Conservation (phyloP, 2,888 invertebrate species). For the Papilio demoleus region DNA sequence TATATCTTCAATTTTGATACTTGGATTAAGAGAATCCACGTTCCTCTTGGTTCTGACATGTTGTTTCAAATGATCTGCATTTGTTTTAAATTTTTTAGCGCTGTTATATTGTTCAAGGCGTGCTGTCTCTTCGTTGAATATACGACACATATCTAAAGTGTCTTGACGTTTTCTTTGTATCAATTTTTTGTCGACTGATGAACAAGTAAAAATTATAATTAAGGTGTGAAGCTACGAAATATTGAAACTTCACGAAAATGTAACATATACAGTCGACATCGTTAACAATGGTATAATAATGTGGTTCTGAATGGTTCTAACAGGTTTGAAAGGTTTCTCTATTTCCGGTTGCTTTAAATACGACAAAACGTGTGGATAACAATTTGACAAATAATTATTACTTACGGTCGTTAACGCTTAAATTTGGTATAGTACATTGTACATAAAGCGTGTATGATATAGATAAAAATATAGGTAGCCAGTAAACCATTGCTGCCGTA, state of each 20-base stretch:
- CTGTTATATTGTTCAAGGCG: conserved; percentile 42
- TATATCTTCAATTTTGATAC: conserved; percentile 53
- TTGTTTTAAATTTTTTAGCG: conserved; percentile 35
- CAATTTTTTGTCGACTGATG: conserved; percentile 63
- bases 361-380: too few species aligned
- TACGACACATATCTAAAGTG: conserved; percentile 69
- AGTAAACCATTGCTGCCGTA: conserved; percentile 21
- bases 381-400: conserved; percentile 28
- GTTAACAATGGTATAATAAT: too few species aligned
- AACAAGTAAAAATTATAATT: not conserved
- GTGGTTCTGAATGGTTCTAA: too few species aligned
- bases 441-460: conserved; percentile 44
- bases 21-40: conserved; percentile 48
- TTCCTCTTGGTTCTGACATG: conserved; percentile 51
- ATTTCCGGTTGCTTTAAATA: too few species aligned
- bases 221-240: not conserved
- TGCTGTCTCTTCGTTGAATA: conserved; percentile 64
- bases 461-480: conserved; percentile 28
- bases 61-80: conserved; percentile 17
- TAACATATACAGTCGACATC: too few species aligned
- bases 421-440: conserved; percentile 58
- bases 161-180: conserved; percentile 70
- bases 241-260: not conserved
- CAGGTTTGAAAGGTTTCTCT: too few species aligned
- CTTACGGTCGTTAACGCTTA: conserved; percentile 66